phyloP scores from a whole-genome alignment of 2,888 invertebrate species.

The Cactoblastis cactorum region DNA sequence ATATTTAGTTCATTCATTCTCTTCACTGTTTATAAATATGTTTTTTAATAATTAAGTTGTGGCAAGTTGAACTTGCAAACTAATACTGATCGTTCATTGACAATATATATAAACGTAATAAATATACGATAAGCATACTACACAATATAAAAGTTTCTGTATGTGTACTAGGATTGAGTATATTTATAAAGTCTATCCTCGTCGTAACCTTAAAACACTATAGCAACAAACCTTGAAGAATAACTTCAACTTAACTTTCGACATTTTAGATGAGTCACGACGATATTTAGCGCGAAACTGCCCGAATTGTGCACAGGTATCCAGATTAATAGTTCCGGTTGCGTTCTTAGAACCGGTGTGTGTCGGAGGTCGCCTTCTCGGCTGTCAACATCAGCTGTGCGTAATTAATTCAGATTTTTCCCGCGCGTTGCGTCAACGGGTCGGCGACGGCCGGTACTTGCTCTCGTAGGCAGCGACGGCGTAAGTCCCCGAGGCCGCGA shows the following conservation, averaged over 20 bases:
- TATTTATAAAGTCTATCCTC: constrained; percentile 53
- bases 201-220: constrained; percentile 38
- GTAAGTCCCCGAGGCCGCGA: constrained; percentile 35
- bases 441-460: constrained; percentile 27
- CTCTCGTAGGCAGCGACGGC: too few species aligned
- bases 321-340: constrained; percentile 41
- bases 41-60: background rate
- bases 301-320: constrained; percentile 46
- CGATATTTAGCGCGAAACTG: constrained; percentile 38
- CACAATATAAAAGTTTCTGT: constrained; percentile 30
- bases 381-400: constrained; percentile 66
- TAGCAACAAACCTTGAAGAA: constrained; percentile 45
- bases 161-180: constrained; percentile 34
- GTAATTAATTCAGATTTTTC: constrained; percentile 48
- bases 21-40: constrained; percentile 22
- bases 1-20: constrained; percentile 41
- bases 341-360: constrained; percentile 31
- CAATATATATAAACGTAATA: constrained; percentile 16
- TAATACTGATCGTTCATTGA: constrained; percentile 15
- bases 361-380: constrained; percentile 26
- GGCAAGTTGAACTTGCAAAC: background rate
- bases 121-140: constrained; percentile 17
- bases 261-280: constrained; percentile 75
- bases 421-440: constrained; percentile 39
- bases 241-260: constrained; percentile 75